These are phyloP conservation scores for Sebastes miniatus DNA, from an alignment of 2,797 vertebrate genomes.

Conservation along the genomic window DNA sequence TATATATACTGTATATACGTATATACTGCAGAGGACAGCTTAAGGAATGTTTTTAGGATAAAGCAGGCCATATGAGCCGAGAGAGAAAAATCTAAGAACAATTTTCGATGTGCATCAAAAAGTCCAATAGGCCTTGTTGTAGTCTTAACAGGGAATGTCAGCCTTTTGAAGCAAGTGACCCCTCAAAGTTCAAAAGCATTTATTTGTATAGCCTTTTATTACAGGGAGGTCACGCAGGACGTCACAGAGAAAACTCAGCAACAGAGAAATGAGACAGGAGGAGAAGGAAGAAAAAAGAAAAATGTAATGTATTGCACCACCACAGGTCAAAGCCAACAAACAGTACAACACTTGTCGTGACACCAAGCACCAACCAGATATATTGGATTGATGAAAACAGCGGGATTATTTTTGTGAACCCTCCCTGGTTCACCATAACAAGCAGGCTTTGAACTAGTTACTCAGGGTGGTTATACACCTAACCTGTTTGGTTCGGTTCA, in stretches of 20 bases:
- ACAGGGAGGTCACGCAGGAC: not conserved
- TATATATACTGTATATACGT: not conserved
- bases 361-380: not conserved
- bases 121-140: not conserved
- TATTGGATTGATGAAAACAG: not conserved
- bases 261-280: not conserved
- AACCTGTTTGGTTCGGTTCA: not conserved
- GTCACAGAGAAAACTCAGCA: not conserved
- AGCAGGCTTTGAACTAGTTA: not conserved
- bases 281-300: not conserved
- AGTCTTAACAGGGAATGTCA: not conserved
- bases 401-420: not conserved
- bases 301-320: not conserved
- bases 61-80: not conserved
- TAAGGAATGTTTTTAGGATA: conserved; percentile 3
- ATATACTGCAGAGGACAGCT: not conserved
- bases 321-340: conserved; percentile 21
- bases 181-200: not conserved
- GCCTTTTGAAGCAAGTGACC: not conserved
- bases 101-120: not conserved
- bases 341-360: not conserved
- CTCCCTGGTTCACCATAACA: not conserved
- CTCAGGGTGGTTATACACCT: not conserved
- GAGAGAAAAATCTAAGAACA: not conserved
- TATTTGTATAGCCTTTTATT: not conserved